A percentile compares a stretch with the other conserved stretches of the same genome.
phyloP scores from a whole-genome alignment of 2,113 vertebrate genomes.

The Dicentrarchus labrax region DNA sequence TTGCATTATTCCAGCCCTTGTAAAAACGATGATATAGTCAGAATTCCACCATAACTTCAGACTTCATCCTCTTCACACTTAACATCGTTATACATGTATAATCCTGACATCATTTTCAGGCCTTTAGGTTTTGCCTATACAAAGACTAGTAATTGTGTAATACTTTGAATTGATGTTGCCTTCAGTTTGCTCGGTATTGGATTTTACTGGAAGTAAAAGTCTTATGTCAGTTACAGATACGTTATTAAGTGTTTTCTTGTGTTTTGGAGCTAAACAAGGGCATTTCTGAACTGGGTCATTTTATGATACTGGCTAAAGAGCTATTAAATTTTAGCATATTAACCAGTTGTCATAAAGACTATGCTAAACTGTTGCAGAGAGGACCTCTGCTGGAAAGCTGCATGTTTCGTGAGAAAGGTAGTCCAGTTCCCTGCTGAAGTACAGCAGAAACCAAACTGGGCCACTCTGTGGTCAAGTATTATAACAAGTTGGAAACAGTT shows the following conservation, averaged over 20 bases:
- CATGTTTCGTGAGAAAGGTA: not conserved
- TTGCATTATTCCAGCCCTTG: not conserved
- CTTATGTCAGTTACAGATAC: not conserved
- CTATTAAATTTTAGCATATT: not conserved
- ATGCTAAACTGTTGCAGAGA: not conserved
- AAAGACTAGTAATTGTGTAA: not conserved
- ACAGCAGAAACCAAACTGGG: constrained; percentile 14
- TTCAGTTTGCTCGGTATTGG: not conserved
- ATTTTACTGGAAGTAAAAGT: no score
- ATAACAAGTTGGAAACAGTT: constrained; percentile 18
- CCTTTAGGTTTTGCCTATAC: not conserved
- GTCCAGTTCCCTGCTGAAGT: not conserved
- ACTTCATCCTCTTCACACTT: not conserved
- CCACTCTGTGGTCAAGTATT: constrained; percentile 57
- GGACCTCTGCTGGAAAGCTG: constrained; percentile 50
- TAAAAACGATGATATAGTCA: not conserved
- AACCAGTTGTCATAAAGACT: not conserved
- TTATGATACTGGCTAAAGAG: not conserved
- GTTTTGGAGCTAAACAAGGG: not conserved
- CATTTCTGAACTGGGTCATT: constrained; percentile 4
- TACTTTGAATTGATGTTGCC: not conserved
- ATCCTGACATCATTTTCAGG: not conserved
- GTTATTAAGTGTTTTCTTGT: not conserved
- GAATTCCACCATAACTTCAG: not conserved
- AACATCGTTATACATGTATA: not conserved